These are phyloP conservation scores for Oxyscelio sp. DNA, from an alignment of 2,888 invertebrate species.

Conservation along the genomic window DNA sequence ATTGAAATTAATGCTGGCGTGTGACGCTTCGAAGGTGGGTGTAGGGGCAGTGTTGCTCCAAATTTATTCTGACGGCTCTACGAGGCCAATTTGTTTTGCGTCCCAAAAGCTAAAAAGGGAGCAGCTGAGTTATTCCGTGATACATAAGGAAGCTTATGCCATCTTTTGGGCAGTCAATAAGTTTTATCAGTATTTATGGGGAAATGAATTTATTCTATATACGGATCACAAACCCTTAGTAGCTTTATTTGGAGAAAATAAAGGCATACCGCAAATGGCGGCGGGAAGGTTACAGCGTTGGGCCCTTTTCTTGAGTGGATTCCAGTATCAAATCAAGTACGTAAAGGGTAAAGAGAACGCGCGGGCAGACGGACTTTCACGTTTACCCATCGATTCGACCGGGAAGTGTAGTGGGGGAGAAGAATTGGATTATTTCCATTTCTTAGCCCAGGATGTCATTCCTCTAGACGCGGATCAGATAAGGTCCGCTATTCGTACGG, in stretches of 20 bases:
- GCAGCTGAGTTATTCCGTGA: slow-evolving; percentile 83
- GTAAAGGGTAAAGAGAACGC: slow-evolving; percentile 53
- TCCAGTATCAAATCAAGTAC: slow-evolving; percentile 46
- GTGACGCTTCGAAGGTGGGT: slow-evolving; percentile 77
- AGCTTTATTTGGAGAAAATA: slow-evolving; percentile 62
- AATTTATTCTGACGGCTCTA: slow-evolving; percentile 77
- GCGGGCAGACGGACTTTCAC: slow-evolving; percentile 55
- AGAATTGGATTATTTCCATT: slow-evolving; percentile 59
- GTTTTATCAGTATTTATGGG: slow-evolving; percentile 84
- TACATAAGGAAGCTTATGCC: slow-evolving; percentile 83
- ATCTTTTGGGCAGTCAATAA: slow-evolving; percentile 83
- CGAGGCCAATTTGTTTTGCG: slow-evolving; percentile 80
- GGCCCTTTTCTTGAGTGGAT: too few relatives aligned
- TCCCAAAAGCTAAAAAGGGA: slow-evolving; percentile 80
- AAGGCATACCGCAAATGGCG: slow-evolving; percentile 53
- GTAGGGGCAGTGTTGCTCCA: slow-evolving; percentile 81
- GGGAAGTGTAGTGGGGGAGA: background rate
- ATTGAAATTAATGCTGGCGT: slow-evolving; percentile 51
- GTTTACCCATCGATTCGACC: slow-evolving; percentile 30
- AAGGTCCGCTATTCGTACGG: slow-evolving; percentile 25
- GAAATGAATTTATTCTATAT: slow-evolving; percentile 79
- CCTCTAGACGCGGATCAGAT: slow-evolving; percentile 52
- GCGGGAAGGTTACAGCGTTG: slow-evolving; percentile 55
- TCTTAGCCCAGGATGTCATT: slow-evolving; percentile 36
- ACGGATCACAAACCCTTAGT: slow-evolving; percentile 83